Conservation (phyloP, 2,797 vertebrate genomes). For the Caiman crocodilus region DNA sequence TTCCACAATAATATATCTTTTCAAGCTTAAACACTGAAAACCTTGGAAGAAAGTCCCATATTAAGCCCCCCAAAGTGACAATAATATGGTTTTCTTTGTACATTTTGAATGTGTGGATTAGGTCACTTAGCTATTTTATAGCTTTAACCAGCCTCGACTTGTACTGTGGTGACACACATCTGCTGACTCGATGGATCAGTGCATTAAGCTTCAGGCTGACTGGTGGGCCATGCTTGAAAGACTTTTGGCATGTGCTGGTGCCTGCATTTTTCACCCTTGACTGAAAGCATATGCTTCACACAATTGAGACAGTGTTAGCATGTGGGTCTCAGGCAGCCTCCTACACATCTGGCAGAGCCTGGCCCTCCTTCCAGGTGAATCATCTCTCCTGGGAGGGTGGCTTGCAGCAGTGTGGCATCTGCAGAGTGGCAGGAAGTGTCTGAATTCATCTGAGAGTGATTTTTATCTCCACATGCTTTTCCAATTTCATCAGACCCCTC, state of each 20-base stretch:
- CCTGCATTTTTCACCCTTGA: slow-evolving; percentile 97
- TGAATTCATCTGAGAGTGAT: slow-evolving; percentile 90
- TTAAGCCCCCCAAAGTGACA: slow-evolving; percentile 75
- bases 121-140: slow-evolving; percentile 89
- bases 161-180: slow-evolving; percentile 93
- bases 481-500: slow-evolving; percentile 88
- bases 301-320: slow-evolving; percentile 95
- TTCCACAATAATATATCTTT: slow-evolving; percentile 12
- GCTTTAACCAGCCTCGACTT: slow-evolving; percentile 92
- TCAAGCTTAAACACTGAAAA: slow-evolving; percentile 19
- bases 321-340: slow-evolving; percentile 88
- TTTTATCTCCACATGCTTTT: slow-evolving; percentile 94
- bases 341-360: slow-evolving; percentile 96
- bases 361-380: slow-evolving; percentile 95
- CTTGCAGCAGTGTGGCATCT: slow-evolving; percentile 91
- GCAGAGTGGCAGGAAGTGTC: slow-evolving; percentile 93
- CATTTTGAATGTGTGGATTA: slow-evolving; percentile 85
- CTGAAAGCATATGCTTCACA: slow-evolving; percentile 96
- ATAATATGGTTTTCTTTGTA: slow-evolving; percentile 77
- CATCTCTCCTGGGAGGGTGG: slow-evolving; percentile 92
- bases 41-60: slow-evolving; percentile 50
- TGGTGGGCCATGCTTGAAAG: slow-evolving; percentile 96
- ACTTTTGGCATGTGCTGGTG: slow-evolving; percentile 94
- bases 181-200: slow-evolving; percentile 89
- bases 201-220: slow-evolving; percentile 90